These are phyloP conservation scores for Trichopoda pennipes DNA, from an alignment of 2,888 invertebrate genomes.

Conservation along the genomic window DNA sequence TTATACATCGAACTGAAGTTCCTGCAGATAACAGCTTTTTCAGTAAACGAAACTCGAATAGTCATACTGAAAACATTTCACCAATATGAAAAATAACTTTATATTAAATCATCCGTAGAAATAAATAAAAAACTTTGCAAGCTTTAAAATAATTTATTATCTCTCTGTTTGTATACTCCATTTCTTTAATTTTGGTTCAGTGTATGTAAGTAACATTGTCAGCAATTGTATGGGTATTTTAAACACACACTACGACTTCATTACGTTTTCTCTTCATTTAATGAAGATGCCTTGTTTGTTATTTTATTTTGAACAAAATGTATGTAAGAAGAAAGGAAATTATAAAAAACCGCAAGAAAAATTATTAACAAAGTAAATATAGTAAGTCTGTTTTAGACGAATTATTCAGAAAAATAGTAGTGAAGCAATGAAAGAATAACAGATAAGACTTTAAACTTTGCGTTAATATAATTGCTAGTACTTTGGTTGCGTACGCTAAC, in stretches of 20 bases:
- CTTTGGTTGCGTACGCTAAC: slow-evolving; percentile 25
- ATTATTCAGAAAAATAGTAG: neutral
- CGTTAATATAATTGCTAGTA: slow-evolving; percentile 1
- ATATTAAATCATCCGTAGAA: too few species aligned
- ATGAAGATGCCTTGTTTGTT: slow-evolving; percentile 64
- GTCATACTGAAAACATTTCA: too few species aligned
- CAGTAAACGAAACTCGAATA: too few species aligned
- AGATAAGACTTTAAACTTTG: slow-evolving; percentile 3
- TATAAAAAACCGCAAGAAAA: slow-evolving; percentile 5
- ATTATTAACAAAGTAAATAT: neutral
- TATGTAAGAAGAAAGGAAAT: neutral
- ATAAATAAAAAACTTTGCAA: too few species aligned
- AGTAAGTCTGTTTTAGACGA: neutral
- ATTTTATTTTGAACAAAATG: slow-evolving; percentile 17
- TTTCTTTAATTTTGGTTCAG: neutral
- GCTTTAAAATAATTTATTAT: too few species aligned
- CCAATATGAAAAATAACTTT: too few species aligned
- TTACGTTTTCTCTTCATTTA: slow-evolving; percentile 59
- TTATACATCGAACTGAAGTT: too few species aligned
- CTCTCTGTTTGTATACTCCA: too few species aligned
- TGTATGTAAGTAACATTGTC: neutral
- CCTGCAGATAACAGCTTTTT: too few species aligned
- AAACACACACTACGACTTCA: slow-evolving; percentile 56
- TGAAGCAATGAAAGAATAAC: neutral
- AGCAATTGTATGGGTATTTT: slow-evolving; percentile 28